Evolutionary conservation across 2,797 vertebrate genomes (phyloP).

Genomic region (Clarias platycephalus): DNA sequence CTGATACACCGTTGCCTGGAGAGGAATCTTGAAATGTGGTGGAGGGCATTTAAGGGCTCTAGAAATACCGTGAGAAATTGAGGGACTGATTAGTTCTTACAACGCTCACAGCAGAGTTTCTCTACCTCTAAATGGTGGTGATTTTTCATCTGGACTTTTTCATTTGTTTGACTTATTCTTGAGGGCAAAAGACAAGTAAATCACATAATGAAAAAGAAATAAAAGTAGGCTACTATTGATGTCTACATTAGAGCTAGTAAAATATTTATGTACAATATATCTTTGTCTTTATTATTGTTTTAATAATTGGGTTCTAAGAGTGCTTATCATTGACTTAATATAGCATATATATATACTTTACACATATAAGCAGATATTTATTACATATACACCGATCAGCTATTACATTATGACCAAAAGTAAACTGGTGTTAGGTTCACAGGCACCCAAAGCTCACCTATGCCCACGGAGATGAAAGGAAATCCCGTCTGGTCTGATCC

Average conservation of each 20-base stretch:
- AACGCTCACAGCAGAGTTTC: neutral
- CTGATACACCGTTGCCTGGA: conserved; percentile 16
- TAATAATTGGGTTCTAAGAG: neutral
- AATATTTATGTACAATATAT: neutral
- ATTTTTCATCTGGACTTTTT: neutral
- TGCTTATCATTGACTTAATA: neutral
- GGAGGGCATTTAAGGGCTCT: neutral
- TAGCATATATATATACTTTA: neutral
- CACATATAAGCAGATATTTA: neutral
- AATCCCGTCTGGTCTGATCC: too few relatives aligned
- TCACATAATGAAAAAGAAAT: neutral
- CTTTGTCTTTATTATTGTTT: neutral
- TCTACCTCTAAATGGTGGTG: neutral
- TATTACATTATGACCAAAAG: neutral
- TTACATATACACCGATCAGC: neutral
- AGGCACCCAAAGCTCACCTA: too few relatives aligned
- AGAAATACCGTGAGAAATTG: conserved; percentile 5
- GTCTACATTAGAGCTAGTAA: neutral
- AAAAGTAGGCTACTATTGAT: neutral
- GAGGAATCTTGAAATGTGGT: neutral
- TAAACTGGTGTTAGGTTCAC: too few relatives aligned
- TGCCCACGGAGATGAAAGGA: too few relatives aligned
- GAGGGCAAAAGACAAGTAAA: neutral
- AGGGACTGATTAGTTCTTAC: conserved; percentile 2
- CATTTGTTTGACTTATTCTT: neutral